Evolutionary conservation across 1,140 invertebrate species (phyloP), one percentile per base, ranked within the genome.

Genomic region (Drosophila chauvacae): DNA sequence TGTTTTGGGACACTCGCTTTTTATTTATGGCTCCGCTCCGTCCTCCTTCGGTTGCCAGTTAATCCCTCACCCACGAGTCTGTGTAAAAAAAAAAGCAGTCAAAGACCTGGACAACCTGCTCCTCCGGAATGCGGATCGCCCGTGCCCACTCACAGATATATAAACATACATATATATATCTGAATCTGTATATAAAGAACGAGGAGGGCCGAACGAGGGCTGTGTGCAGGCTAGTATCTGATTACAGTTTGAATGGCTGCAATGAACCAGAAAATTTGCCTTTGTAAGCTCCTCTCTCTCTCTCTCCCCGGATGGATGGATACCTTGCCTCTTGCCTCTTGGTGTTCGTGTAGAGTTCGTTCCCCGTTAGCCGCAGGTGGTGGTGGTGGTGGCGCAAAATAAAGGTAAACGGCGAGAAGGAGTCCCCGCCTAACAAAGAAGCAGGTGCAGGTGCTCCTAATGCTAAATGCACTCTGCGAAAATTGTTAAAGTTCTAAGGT

Each of bases 261-360:
- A 87, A 87, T 87, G 83, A 87, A 87, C 83, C 83, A 87, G 84
- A 87, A 87, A 87, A 87, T 87, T 79, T 86, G 73, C 85, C 73
- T 58, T 64, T 74, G 80, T 59, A 70, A 70, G 69, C 81, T 85
- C 68, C 33, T 85, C 68, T 20, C 18, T 33, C 11, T 18, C 13
- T 20, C 35, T 11, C 9, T 26, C 45, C 23, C 44, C 44, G 30
- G 33, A 20, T 23, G 51, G 28, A 10, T 69, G 66, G 77, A 50
- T 57, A 58, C 65, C 64, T 53, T 65, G 35, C 53, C 53, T 50
- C 42, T 59, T 65, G 35, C 53, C 53, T 42, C 39, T 59, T 57
- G 59, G 42, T 47, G 30, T 35, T 35, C 28, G 57, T 28, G 33
- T n/a, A 9, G 62, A 28, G 63, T 55, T 68, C 64, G 35, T 68